Base-by-base conservation (phyloP, 2,888 invertebrate species). In the Iphiclides podalirius region DNA sequence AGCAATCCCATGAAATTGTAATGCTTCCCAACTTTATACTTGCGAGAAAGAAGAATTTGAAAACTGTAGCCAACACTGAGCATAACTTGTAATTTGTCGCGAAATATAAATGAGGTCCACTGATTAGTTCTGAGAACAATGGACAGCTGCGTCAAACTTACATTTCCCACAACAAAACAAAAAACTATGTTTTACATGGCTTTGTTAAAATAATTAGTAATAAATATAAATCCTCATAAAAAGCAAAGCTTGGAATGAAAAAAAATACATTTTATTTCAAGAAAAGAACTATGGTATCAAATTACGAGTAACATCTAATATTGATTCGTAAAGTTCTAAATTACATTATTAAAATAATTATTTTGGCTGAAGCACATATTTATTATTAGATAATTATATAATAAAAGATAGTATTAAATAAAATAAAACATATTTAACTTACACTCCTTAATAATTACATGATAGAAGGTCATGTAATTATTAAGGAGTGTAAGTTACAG, bases 1-100 rank as follows among this genome's bases (percentile, higher is more conserved):
- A 82, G 84, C 79, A 78, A 84, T 86, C 83, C 77, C 74, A 72
- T 86, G 79, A 85, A 86, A 85, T 81, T 86, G 84, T 86, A 82
- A 86, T 82, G 75, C 72, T 72, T 67, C 70, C 63, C 66, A 64
- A 66, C 31, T 20, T 20, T 6, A 3, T 86, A 86, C 79, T 88
- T 83, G 76, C 64, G 67, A 77, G 83, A 83, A 75, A 76, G 69
- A 79, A 77, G 73, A 79, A 79, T 84, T 83, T 81, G 70, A 72
- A 71, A 81, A 80, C 78, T 72, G 76, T 77, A 78, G 78, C 74
- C 74, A 77, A 76, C 76, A 78, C 72, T 72, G 74, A 74, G 80
- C 73, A 83, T 81, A 78, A 76, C 75, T 83, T n/a, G n/a, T n/a
- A 82, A 84, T 82, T 85, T 82, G 80, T 79, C 77, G 60, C 70